These are phyloP conservation scores for Sipha flava DNA, from an alignment of 1,140 invertebrate species.

Conservation along the genomic window DNA sequence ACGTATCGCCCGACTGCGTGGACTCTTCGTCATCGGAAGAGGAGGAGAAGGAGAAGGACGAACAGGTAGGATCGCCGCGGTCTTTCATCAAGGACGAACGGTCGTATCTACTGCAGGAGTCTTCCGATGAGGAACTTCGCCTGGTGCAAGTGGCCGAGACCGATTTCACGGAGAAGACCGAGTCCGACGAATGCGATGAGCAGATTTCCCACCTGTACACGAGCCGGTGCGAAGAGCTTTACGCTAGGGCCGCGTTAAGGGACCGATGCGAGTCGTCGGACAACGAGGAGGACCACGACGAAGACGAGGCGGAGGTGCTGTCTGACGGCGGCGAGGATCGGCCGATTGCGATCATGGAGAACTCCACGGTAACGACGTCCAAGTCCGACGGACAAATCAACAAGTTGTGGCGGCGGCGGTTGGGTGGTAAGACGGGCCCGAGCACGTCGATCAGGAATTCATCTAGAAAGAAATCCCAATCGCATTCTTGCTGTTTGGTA, in stretches of 20 bases:
- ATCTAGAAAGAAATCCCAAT: not conserved
- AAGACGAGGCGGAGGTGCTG: not conserved
- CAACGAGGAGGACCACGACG: not conserved
- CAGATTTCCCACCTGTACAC: too few relatives aligned
- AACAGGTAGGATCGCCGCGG: not conserved
- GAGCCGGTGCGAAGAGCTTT: too few relatives aligned
- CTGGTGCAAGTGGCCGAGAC: too few relatives aligned
- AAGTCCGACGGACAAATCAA: not conserved
- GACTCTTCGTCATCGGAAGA: slow-evolving; percentile 17
- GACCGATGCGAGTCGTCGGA: not conserved
- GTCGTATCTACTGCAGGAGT: not conserved
- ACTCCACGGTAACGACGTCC: not conserved
- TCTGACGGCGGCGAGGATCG: not conserved
- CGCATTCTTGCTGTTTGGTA: slow-evolving; percentile 11
- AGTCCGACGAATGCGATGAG: too few relatives aligned
- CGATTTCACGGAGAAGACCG: too few relatives aligned
- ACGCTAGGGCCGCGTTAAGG: too few relatives aligned
- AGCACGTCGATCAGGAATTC: not conserved
- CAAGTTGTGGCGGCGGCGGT: not conserved
- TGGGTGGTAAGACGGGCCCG: not conserved
- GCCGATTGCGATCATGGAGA: too few relatives aligned
- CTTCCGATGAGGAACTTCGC: not conserved
- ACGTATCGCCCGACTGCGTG: slow-evolving; percentile 1
- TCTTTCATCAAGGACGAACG: not conserved
- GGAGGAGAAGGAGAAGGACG: too few relatives aligned